A percentile compares a stretch with the other conserved stretches of the same genome.
phyloP scores from a whole-genome alignment of 2,113 vertebrate species.

The Atrichornis clamosus region DNA sequence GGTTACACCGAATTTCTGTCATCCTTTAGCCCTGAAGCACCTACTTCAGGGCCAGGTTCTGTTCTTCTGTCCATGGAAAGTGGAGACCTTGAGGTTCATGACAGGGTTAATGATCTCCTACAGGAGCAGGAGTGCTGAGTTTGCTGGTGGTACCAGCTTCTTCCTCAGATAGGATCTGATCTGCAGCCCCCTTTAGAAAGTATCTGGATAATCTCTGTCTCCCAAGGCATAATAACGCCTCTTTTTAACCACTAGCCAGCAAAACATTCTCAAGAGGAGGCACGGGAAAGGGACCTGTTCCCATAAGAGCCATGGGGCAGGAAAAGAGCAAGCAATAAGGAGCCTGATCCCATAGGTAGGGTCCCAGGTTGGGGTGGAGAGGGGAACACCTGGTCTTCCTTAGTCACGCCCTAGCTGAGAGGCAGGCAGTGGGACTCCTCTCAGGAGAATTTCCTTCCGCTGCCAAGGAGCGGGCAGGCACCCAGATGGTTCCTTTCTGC shows the following conservation, averaged over 20 bases:
- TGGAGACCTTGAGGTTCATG: background rate
- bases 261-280: background rate
- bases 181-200: background rate
- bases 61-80: background rate
- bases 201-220: background rate
- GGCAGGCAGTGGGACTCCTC: background rate
- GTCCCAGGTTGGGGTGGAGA: too few species aligned
- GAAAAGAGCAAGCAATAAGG: background rate
- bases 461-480: fast-evolving
- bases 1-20: background rate
- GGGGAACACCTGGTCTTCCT: too few species aligned
- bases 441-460: background rate
- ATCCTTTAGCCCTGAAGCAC: background rate
- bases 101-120: background rate
- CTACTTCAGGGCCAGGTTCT: background rate
- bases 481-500: background rate
- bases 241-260: background rate
- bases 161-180: background rate
- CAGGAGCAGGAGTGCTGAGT: background rate
- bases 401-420: background rate
- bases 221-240: background rate
- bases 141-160: background rate
- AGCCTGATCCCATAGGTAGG: background rate
- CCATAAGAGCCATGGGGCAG: background rate
- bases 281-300: background rate